Evolutionary conservation across 2,797 vertebrate species (phyloP), one percentile per base, ranked within the genome.

Genomic region (Garrulus glandarius): DNA sequence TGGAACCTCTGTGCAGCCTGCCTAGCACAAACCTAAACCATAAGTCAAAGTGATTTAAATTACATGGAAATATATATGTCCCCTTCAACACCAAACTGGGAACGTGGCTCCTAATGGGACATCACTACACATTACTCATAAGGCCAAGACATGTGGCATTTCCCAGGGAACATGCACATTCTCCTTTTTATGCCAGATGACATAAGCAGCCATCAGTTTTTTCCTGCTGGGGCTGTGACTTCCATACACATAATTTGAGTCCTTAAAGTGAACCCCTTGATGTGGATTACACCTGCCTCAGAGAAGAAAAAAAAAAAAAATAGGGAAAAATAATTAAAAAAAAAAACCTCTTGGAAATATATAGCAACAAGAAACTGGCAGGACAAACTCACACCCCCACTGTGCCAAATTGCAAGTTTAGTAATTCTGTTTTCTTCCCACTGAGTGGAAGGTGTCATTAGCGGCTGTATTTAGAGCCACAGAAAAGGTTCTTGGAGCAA

Each of bases 391-490:
- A 87, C 87, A 91, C 91, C 91, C 96, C 96, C 91, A 93, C 87
- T 96, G 92, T 91, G 95, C 93, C 91, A 97, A 96, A 96, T 91
- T 92, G 92, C 90, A 94, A 95, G 94, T 93, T 94, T 95, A 96
- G 94, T 96, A 96, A 96, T 96, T 96, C 93, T 96, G 95, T 97
- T 97, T 96, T 94, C 94, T 85, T 91, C 93, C 93, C 1, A 24
- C 95, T 78, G 93, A 92, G 91, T 81, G 86, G 94, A 96, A 96
- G 90, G 87, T 96, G 95, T 95, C 96, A 96, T 97, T 97, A 96
- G 89, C 79, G 93, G 95, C 94, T 89, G 87, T 82, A 92, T 97
- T 97, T 96, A 96, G 93, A 96, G 92, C 59, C 93, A 70, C 64
- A 89, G 95, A 93, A 96, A 94, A 95, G 96, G 88, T 89, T 94